Base-by-base conservation (phyloP, 2,888 invertebrate genomes). In the Phortica okadai region DNA sequence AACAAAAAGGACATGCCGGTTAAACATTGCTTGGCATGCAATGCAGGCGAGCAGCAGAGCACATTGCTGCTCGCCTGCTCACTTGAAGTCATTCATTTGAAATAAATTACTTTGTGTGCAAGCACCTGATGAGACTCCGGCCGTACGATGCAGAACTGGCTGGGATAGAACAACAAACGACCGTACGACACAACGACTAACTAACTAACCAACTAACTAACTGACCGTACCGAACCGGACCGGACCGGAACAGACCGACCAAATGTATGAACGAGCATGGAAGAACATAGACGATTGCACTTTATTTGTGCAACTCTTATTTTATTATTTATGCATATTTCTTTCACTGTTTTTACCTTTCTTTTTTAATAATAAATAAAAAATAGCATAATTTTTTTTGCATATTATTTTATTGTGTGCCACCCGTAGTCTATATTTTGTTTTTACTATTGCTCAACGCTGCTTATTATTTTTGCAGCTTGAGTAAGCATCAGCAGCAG, bases 31-130 rank as follows among this genome's bases (percentile, higher is more conserved):
- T 33, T 54, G 54, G 54, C 54, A n/a, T 10, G 54, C 54, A 54
- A 25, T 62, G 62, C 62, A 16, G 62, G 62, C 56, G 16, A 56
- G 10, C 62, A 56, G 10, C 62, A 16, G 11, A 25, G 62, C 62
- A 6, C 25, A 25, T 62, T 10, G 62, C 64, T 45, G 64, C 14
- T 25, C 16, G 74, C 54, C 67, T 66, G 42, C 7, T 58, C 67
- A 76, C 66, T 62, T 74, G 74, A 78, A 80, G 83, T 77, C 84
- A 89, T 80, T 87, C 86, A 86, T 83, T 89, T 82, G 89, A 85
- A 85, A 87, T 89, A 86, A 88, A 88, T 89, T 89, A 86, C 84
- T 88, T 83, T 84, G 83, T 86, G 84, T 33, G 33, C 33, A 33
- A 33, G 33, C 89, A 89, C 88, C 89, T 89, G 88, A 89, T 87